These are phyloP conservation scores for Harpagifer antarcticus DNA, from an alignment of 2,797 vertebrate genomes.

Conservation along the genomic window DNA sequence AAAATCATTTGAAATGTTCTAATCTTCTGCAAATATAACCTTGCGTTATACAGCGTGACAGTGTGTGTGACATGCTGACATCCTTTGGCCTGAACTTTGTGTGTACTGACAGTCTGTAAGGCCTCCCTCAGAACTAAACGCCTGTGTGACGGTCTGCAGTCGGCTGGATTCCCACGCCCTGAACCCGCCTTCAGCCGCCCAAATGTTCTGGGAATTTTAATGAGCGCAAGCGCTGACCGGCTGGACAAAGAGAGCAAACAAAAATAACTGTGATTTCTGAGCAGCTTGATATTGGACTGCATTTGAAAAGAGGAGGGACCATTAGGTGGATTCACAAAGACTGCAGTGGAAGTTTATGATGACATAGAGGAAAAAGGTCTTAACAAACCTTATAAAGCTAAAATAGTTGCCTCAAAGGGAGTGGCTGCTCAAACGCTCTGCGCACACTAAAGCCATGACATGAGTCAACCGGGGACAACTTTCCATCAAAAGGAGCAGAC, in stretches of 20 bases:
- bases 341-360: constrained; percentile 13
- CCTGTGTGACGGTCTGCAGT: constrained; percentile 17
- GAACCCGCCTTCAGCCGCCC: constrained; percentile 39
- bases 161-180: constrained; percentile 52
- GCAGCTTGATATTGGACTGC: not conserved
- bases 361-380: constrained; percentile 7
- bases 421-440: constrained; percentile 32
- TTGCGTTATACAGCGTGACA: not conserved
- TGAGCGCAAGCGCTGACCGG: constrained; percentile 33
- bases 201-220: constrained; percentile 60
- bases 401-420: constrained; percentile 42
- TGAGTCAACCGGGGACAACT: constrained; percentile 45
- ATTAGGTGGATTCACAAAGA: constrained; percentile 24
- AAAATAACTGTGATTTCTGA: constrained; percentile 46
- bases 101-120: constrained; percentile 39
- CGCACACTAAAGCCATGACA: constrained; percentile 25
- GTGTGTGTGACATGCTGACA: not conserved
- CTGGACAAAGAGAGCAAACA: constrained; percentile 52
- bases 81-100: constrained; percentile 11
- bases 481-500: constrained; percentile 18
- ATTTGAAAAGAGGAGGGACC: constrained; percentile 25
- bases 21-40: not conserved
- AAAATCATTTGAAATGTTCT: not conserved
- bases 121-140: constrained; percentile 41
- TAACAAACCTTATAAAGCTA: constrained; percentile 35